Percentiles rank a stretch among this genome's conserved stretches.
Evolutionary conservation across 2,888 invertebrate species (phyloP).

Genomic region (Saturnia pavonia): DNA sequence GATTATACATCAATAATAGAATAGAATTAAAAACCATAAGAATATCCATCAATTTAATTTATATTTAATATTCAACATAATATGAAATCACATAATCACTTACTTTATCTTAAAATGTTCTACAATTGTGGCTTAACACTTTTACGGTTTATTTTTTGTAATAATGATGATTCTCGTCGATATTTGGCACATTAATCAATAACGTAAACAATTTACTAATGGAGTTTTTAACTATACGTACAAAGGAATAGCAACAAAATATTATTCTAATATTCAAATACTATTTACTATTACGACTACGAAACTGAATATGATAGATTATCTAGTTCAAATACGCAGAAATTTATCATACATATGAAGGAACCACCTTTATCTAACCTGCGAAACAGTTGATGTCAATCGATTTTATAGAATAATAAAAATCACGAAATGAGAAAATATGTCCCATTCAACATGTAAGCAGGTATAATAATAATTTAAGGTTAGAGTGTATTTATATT

Average conservation of each 20-base stretch:
- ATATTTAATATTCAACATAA: neutral
- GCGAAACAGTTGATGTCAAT: neutral
- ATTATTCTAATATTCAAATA: neutral
- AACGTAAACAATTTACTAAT: constrained; percentile 1
- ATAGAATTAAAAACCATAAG: neutral
- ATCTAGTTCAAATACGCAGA: neutral
- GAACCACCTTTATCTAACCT: neutral
- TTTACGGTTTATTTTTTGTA: neutral
- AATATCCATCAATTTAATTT: neutral
- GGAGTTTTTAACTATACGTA: neutral
- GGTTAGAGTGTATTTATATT: neutral
- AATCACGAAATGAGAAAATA: neutral
- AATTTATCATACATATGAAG: neutral
- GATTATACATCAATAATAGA: neutral
- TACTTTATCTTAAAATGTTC: neutral
- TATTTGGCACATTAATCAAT: constrained; percentile 1
- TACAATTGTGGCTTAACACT: neutral
- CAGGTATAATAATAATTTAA: neutral
- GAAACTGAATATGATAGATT: neutral
- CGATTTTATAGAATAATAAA: neutral
- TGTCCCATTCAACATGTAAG: neutral
- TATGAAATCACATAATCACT: neutral
- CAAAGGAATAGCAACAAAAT: neutral
- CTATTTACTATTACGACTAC: neutral
- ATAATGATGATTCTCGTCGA: neutral